A percentile compares a stretch with the other conserved stretches of the same genome.
phyloP scores from a whole-genome alignment of 2,888 invertebrate genomes.

The Eupithecia vulgata region DNA sequence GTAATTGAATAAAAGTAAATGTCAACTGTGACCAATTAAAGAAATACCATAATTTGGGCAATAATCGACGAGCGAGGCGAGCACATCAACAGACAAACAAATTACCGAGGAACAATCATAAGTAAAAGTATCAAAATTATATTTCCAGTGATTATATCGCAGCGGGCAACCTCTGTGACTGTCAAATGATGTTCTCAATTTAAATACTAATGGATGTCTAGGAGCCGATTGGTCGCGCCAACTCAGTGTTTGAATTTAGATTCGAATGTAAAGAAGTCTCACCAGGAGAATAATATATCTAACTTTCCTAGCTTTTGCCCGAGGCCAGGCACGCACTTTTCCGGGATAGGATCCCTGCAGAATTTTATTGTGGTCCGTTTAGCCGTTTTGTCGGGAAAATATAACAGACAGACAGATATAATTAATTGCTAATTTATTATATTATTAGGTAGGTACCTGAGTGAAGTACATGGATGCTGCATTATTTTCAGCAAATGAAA shows the following conservation, averaged over 20 bases:
- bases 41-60: conserved; percentile 38
- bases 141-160: conserved; percentile 62
- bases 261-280: not conserved
- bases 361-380: too few species aligned
- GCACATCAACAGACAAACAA: conserved; percentile 47
- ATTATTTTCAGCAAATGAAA: not conserved
- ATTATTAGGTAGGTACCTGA: too few species aligned
- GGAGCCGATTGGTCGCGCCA: conserved; percentile 58
- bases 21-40: conserved; percentile 59
- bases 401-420: too few species aligned
- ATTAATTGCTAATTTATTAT: not conserved
- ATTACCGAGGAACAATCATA: conserved; percentile 9
- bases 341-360: too few species aligned
- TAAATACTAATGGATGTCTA: conserved; percentile 66
- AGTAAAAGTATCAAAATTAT: conserved; percentile 61
- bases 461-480: not conserved
- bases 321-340: too few species aligned
- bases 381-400: too few species aligned
- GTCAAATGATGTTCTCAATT: conserved; percentile 61
- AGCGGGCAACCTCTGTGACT: conserved; percentile 58
- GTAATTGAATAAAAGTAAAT: conserved; percentile 56
- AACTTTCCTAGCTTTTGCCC: too few species aligned
- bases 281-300: not conserved
- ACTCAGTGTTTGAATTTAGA: not conserved
- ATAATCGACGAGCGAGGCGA: conserved; percentile 28